phyloP scores from a whole-genome alignment of 2,797 vertebrate genomes.

The Miichthys miiuy region DNA sequence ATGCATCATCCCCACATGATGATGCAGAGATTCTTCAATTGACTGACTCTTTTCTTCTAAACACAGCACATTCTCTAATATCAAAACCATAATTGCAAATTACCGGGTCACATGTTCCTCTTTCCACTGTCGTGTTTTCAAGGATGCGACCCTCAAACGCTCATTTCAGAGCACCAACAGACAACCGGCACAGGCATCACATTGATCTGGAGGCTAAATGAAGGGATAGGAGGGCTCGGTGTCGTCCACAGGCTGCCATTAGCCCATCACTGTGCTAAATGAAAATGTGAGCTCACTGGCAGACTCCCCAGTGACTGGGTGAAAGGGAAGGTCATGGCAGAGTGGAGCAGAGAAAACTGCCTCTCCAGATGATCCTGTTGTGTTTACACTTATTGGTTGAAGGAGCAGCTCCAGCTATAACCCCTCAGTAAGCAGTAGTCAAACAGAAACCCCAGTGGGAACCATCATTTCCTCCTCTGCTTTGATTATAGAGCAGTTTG shows the following conservation, averaged over 20 bases:
- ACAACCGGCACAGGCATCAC: slow-evolving; percentile 34
- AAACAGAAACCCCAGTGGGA: slow-evolving; percentile 48
- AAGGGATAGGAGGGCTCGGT: slow-evolving; percentile 42
- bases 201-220: slow-evolving; percentile 69
- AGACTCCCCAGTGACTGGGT: slow-evolving; percentile 46
- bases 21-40: not conserved
- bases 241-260: slow-evolving; percentile 66
- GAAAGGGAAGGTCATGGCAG: slow-evolving; percentile 48
- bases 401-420: slow-evolving; percentile 3
- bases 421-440: slow-evolving; percentile 33
- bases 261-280: slow-evolving; percentile 47
- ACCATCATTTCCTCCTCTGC: slow-evolving; percentile 21
- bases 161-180: slow-evolving; percentile 25
- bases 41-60: not conserved
- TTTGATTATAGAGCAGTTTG: slow-evolving; percentile 45
- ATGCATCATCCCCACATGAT: slow-evolving; percentile 26
- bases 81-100: not conserved
- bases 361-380: slow-evolving; percentile 47
- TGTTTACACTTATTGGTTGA: slow-evolving; percentile 34
- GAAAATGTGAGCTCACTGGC: slow-evolving; percentile 55
- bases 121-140: slow-evolving; percentile 15
- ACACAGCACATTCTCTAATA: not conserved
- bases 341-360: slow-evolving; percentile 9
- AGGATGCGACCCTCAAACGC: slow-evolving; percentile 17
- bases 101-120: slow-evolving; percentile 22